Evolutionary conservation across 2,797 vertebrate species (phyloP).

Genomic region (Selene dorsalis): DNA sequence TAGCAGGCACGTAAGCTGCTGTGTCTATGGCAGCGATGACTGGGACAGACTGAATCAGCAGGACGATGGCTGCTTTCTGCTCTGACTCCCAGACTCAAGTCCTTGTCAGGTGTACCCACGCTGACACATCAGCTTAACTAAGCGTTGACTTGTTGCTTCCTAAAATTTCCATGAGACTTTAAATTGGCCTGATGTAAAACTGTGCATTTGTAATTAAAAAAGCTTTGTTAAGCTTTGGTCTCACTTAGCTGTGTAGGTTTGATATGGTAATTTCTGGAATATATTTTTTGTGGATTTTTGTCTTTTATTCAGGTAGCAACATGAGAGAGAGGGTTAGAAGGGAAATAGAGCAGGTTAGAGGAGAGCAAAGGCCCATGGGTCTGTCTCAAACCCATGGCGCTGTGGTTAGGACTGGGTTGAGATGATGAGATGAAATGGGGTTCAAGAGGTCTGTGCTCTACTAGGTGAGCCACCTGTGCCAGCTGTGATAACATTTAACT

Average conservation of each 20-base stretch:
- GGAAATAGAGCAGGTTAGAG: too few species aligned
- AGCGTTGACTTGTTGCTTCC: constrained; percentile 43
- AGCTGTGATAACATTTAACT: too few species aligned
- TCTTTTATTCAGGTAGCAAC: too few species aligned
- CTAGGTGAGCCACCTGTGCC: too few species aligned
- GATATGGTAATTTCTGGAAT: not conserved
- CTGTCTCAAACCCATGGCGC: too few species aligned
- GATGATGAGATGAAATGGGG: too few species aligned
- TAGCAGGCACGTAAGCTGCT: constrained; percentile 38
- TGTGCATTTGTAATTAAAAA: not conserved
- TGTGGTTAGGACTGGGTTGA: too few species aligned
- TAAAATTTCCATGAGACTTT: not conserved
- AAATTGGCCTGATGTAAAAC: constrained; percentile 10
- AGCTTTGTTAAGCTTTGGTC: not conserved
- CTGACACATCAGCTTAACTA: constrained; percentile 48
- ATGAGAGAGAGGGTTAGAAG: too few species aligned
- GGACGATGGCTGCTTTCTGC: constrained; percentile 34
- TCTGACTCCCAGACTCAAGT: constrained; percentile 26
- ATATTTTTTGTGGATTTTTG: too few species aligned
- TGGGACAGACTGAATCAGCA: constrained; percentile 55
- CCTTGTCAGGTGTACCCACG: constrained; percentile 29
- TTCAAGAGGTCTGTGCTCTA: too few species aligned
- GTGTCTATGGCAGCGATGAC: constrained; percentile 49
- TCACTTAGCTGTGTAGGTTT: not conserved
- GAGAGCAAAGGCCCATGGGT: too few species aligned